Base-by-base conservation (phyloP, 2,888 invertebrate species). In the Leptinotarsa juncta region DNA sequence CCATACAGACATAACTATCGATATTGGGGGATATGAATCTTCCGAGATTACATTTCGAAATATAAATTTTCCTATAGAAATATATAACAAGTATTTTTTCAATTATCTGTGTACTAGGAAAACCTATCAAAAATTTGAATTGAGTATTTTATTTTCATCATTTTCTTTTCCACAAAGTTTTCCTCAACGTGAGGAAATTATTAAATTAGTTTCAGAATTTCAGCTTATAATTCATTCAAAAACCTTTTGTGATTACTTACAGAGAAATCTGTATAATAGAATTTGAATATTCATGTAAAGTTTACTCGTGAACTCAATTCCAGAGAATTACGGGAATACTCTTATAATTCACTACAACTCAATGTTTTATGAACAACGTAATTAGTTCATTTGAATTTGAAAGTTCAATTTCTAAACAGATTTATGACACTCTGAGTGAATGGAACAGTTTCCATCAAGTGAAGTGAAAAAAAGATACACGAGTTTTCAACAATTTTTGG, bases 221-320 rank as follows among this genome's bases (percentile, higher is more conserved):
- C 16, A 16, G 15, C 12, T 42, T 51, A 51, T 51, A 51, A 51
- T 15, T 51, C n/a, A 15, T n/a, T 51, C 16, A 51, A n/a, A 51
- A n/a, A 51, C 2, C 51, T 51, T n/a, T n/a, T 16, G n/a, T n/a
- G 16, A 51, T 15, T 15, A 51, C 14, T 51, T n/a, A 15, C n/a
- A 51, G 4, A n/a, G 51, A 51, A 7, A 51, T 16, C 51, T n/a
- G n/a, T 51, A 16, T 51, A 42, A 42, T 51, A 7, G 51, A 51
- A n/a, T 3, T 15, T 51, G 51, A 51, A 51, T 51, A 51, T 51
- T 51, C 15, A 51, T 51, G n/a, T n/a, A 3, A 51, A 51, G n/a
- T 51, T 51, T 51, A 51, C 51, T 51, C 51, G n/a, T 51, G 51
- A 51, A 51, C 51, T 51, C n/a, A 16, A 51, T 51, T 51, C 51